Percentiles rank a stretch among this genome's conserved stretches.
These are phyloP conservation scores for Anhinga rufa DNA, from an alignment of 2,113 vertebrate genomes.

Conservation along the genomic window DNA sequence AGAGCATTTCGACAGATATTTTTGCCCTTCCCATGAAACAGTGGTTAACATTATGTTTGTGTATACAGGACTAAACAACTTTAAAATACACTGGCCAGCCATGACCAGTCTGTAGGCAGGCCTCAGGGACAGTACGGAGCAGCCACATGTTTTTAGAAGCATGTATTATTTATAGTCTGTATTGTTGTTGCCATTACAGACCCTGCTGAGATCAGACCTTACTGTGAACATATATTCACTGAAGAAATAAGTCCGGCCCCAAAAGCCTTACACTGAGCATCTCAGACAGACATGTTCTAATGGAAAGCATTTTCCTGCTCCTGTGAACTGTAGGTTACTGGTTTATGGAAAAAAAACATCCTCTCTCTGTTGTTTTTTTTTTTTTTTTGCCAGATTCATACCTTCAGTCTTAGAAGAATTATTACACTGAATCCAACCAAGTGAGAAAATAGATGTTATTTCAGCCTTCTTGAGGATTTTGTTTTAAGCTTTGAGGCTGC, in stretches of 20 bases:
- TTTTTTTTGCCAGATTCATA: background rate
- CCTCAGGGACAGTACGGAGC: background rate
- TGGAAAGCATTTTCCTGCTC: background rate
- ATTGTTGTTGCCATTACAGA: background rate
- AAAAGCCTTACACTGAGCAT: background rate
- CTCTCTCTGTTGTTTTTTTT: background rate
- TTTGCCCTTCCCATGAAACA: background rate
- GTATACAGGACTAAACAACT: background rate
- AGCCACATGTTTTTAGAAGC: background rate
- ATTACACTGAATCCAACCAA: background rate
- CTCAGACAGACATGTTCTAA: background rate
- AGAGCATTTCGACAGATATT: background rate
- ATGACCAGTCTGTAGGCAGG: background rate
- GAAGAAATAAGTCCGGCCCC: background rate
- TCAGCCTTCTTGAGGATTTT: background rate
- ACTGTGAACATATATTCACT: background rate
- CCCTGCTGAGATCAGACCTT: background rate
- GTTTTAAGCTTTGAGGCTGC: background rate
- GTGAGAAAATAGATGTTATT: background rate
- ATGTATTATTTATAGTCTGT: background rate
- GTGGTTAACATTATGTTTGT: background rate
- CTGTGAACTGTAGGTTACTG: background rate
- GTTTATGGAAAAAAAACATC: background rate
- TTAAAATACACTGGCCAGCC: background rate
- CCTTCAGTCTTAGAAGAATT: background rate